phyloP scores from a whole-genome alignment of 2,113 vertebrate genomes.

The Myiozetetes cayanensis region DNA sequence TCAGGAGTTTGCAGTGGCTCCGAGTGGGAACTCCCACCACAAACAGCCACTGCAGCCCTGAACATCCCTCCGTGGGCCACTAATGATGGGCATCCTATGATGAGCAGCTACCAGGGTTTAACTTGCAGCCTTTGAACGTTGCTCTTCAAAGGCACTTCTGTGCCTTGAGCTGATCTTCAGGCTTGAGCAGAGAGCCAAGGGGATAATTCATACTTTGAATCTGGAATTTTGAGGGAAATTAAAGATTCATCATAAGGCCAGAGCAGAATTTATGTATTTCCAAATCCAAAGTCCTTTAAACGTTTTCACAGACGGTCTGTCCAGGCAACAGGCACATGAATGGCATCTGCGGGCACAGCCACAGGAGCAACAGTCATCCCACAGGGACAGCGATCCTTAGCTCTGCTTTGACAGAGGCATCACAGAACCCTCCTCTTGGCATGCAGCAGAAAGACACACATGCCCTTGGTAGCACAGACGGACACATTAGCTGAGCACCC shows the following conservation, averaged over 20 bases:
- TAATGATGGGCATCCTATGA: neutral
- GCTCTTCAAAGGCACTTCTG: neutral
- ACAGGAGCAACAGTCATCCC: neutral
- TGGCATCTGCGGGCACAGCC: neutral
- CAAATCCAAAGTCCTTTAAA: neutral
- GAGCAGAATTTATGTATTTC: neutral
- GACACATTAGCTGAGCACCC: neutral
- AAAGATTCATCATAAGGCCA: neutral
- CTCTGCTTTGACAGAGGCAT: neutral
- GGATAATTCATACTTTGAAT: neutral
- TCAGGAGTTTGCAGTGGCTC: neutral
- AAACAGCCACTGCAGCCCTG: neutral
- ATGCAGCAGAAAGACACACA: neutral
- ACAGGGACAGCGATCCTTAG: neutral
- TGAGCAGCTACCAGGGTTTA: neutral
- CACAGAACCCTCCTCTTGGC: neutral
- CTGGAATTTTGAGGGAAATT: neutral
- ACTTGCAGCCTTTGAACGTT: neutral
- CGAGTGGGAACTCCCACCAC: neutral
- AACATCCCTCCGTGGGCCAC: neutral
- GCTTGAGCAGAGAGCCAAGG: neutral
- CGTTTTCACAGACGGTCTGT: neutral
- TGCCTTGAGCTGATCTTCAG: neutral
- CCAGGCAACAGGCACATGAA: neutral
- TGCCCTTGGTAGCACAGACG: neutral